Evolutionary conservation across 2,113 vertebrate genomes (phyloP).

Genomic region (Boulengerochromis microlepis): DNA sequence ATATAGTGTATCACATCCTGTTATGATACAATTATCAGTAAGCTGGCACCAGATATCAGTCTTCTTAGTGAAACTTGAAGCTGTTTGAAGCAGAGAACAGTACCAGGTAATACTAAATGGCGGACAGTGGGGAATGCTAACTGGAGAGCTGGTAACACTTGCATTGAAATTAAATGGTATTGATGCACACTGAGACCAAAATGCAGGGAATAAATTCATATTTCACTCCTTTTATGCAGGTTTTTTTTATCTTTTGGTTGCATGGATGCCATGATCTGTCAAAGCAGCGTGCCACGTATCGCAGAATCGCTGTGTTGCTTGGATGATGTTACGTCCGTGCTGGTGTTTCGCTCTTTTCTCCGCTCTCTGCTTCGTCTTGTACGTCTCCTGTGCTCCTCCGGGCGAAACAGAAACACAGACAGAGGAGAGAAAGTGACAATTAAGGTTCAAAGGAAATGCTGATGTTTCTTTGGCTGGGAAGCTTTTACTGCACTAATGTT

Average conservation of each 20-base stretch:
- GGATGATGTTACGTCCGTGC: accelerated
- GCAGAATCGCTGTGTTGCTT: not conserved
- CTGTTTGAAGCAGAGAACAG: not conserved
- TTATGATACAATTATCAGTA: not conserved
- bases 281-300: not conserved
- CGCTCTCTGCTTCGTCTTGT: accelerated
- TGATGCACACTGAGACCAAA: accelerated
- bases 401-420: accelerated
- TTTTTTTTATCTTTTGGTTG: not conserved
- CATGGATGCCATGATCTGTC: not conserved
- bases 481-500: not conserved
- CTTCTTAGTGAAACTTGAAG: not conserved
- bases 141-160: not conserved
- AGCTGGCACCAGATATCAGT: not conserved
- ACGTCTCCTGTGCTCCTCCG: not conserved
- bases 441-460: not conserved
- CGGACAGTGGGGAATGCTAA: not conserved
- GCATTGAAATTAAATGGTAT: not conserved
- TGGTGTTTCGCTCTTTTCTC: not conserved
- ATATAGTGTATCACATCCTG: not conserved
- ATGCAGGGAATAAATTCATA: not conserved
- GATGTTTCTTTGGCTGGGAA: not conserved
- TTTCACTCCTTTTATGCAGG: not conserved
- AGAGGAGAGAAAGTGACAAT: not conserved
- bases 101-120: not conserved